These are phyloP conservation scores for Coracias cyanogaster DNA, from an alignment of 2,797 vertebrate species.

Conservation along the genomic window DNA sequence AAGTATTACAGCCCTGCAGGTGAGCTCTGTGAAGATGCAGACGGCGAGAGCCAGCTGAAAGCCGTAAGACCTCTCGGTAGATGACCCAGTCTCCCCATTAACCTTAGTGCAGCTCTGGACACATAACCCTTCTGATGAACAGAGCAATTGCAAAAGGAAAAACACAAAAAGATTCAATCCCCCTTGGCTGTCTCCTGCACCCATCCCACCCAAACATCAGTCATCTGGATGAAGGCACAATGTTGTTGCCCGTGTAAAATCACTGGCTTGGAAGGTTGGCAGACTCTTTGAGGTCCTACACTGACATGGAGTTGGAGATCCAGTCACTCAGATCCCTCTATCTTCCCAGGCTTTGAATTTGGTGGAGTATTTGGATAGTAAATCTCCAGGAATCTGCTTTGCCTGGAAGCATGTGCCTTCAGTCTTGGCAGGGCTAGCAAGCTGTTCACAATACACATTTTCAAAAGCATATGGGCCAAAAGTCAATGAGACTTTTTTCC, in stretches of 20 bases:
- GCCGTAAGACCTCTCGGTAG: neutral
- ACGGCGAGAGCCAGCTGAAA: neutral
- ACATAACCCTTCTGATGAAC: neutral
- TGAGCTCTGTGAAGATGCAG: fast-evolving
- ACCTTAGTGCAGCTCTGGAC: neutral
- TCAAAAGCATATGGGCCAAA: conserved; percentile 8
- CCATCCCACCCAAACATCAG: neutral
- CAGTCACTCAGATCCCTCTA: neutral
- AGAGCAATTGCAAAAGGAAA: neutral
- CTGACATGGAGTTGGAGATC: neutral
- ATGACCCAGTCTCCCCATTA: neutral
- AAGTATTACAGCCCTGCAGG: neutral
- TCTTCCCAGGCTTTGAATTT: neutral
- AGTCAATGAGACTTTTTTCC: conserved; percentile 8
- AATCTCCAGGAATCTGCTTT: neutral
- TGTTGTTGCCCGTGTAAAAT: neutral
- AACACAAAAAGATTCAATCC: neutral
- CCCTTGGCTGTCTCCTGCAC: neutral
- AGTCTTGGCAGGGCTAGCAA: neutral
- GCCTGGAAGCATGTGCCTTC: neutral
- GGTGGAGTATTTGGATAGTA: neutral
- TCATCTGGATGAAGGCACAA: neutral
- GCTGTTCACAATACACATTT: neutral
- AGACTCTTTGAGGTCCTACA: neutral
- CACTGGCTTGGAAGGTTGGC: neutral